Conservation (phyloP, 2,888 invertebrate genomes). For the Drosophila kuntzei region DNA sequence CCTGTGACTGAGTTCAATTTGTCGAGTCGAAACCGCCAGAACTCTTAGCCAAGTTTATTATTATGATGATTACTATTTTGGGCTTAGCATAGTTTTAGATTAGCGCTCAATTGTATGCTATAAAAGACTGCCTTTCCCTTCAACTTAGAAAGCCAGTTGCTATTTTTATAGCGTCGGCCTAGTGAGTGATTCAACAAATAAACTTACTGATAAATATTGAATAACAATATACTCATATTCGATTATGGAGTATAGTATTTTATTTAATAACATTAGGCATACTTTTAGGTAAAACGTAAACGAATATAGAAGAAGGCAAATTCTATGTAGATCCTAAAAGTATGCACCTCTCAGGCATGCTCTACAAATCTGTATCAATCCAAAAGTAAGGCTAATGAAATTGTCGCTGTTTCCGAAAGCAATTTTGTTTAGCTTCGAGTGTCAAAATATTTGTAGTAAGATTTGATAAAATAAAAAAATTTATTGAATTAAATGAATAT, state of each 20-base stretch:
- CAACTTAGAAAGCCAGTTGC: neutral
- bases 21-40: conserved; percentile 16
- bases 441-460: neutral
- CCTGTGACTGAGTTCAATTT: conserved; percentile 62
- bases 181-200: conserved; percentile 18
- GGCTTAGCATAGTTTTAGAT: conserved; percentile 44
- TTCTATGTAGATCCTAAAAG: too few relatives aligned
- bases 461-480: neutral
- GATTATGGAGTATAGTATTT: neutral
- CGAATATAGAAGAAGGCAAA: neutral
- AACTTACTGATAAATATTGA: conserved; percentile 8
- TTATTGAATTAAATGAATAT: too few relatives aligned
- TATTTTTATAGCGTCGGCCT: conserved; percentile 14
- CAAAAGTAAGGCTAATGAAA: neutral
- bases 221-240: conserved; percentile 4
- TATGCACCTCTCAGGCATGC: too few relatives aligned
- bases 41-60: conserved; percentile 48
- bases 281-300: conserved; percentile 1
- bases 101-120: conserved; percentile 69
- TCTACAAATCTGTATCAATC: neutral
- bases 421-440: neutral
- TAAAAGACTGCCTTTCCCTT: conserved; percentile 49
- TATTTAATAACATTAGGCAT: neutral
- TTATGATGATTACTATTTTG: conserved; percentile 60
- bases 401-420: neutral